These are phyloP conservation scores for Dermochelys coriacea DNA, from an alignment of 2,797 vertebrate species.

Conservation along the genomic window DNA sequence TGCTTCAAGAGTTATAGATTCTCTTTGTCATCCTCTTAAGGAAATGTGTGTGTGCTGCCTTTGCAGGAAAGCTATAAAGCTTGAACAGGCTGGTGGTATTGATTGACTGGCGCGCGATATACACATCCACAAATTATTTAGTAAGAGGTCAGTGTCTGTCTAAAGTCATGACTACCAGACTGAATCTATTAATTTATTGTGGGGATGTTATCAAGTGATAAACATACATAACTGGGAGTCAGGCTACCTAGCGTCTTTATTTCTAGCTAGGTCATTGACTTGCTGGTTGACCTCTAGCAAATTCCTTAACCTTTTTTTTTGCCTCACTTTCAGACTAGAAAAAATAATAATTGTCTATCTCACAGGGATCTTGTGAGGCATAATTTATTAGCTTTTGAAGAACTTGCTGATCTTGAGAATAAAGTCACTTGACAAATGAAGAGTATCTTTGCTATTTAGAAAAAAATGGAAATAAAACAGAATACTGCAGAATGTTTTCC, in stretches of 20 bases:
- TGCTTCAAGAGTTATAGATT: neutral
- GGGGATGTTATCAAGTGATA: neutral
- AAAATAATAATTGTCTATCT: neutral
- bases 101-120: neutral
- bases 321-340: neutral
- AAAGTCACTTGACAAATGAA: neutral
- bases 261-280: neutral
- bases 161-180: neutral
- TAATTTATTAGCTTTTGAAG: conserved; percentile 26
- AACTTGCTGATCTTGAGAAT: conserved; percentile 3
- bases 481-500: neutral
- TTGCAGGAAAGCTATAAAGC: neutral
- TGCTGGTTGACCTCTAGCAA: conserved; percentile 29
- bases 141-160: neutral
- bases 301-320: neutral
- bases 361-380: neutral
- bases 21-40: neutral
- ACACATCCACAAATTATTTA: neutral
- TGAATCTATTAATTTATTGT: neutral
- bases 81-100: neutral
- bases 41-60: neutral
- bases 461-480: neutral
- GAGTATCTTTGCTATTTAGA: neutral
- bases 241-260: neutral
- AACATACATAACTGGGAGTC: neutral